Conservation (phyloP, 2,113 vertebrate genomes). For the Noctilio leporinus region DNA sequence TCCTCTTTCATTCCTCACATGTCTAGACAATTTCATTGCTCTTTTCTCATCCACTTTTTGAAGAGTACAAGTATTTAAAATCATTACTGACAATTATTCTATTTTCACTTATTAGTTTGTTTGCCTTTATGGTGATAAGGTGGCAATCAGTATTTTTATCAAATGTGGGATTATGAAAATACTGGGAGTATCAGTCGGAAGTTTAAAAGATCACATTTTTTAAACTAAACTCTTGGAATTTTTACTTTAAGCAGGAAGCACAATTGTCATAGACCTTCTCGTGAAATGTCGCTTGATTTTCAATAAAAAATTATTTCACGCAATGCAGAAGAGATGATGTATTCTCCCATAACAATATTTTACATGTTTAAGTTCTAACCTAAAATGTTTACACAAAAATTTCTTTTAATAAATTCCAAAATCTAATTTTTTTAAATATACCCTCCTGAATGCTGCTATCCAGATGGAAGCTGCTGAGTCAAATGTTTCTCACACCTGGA, state of each 20-base stretch:
- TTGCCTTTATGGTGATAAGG: constrained; percentile 68
- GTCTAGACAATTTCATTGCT: neutral
- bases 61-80: constrained; percentile 72
- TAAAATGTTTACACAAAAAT: constrained; percentile 30
- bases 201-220: constrained; percentile 70
- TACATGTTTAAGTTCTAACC: constrained; percentile 44
- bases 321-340: constrained; percentile 58
- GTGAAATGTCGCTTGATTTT: constrained; percentile 54
- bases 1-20: neutral
- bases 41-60: neutral
- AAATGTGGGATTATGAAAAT: constrained; percentile 72
- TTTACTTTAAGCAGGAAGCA: constrained; percentile 49
- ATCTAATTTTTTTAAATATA: constrained; percentile 15
- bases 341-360: constrained; percentile 33
- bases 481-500: neutral
- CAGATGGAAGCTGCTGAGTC: neutral
- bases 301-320: constrained; percentile 63
- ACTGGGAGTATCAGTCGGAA: constrained; percentile 55
- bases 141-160: constrained; percentile 73
- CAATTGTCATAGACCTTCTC: constrained; percentile 45
- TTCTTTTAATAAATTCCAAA: constrained; percentile 44
- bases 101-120: constrained; percentile 66
- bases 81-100: constrained; percentile 79
- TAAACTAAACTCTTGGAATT: constrained; percentile 61
- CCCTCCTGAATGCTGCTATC: neutral